Base-by-base conservation (phyloP, 2,888 invertebrate species). In the Graphium colonna region DNA sequence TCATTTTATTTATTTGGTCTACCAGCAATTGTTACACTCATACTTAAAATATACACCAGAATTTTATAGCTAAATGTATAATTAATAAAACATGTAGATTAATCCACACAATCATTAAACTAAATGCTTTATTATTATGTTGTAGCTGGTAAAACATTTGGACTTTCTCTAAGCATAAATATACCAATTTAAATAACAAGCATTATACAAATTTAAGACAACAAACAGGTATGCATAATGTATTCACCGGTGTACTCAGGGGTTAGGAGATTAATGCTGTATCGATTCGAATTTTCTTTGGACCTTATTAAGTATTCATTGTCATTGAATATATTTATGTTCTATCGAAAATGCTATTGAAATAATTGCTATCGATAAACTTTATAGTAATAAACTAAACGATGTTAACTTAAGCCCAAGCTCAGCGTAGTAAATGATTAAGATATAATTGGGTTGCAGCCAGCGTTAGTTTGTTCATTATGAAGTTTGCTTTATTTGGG, bases 231-330 rank as follows among this genome's bases (percentile, higher is more conserved):
- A 53, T 48, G 44, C 31, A 51, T 71, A 71, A 79, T 75, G 55
- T 72, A 77, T 75, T 77, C 72, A 75, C 71, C 65, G 69, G 68
- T 49, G 49, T 61, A 58, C 64, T 59, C 62, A 65, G 61, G 69
- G 68, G 71, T 69, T 68, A 64, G 56, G 63, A 65, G 69, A 78
- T 74, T 73, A 75, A 75, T 65, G 65, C 64, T 52, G 60, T 60
- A 70, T 69, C 67, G 67, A 73, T 73, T 71, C 69, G 66, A 72
- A 66, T 63, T 68, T 69, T 73, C 65, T 67, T 67, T 62, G 63
- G 61, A 60, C 42, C 75, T 71, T 69, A 79, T 79, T 78, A 77
- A 58, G 60, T 75, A 79, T 79, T 79, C 78, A 79, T 79, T 33
- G 33, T 33, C n/a, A 10, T 33, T 33, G 8, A 33, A 2, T 33